Base-by-base conservation (phyloP, 2,888 invertebrate species). In the Tolmerus cingulatus region DNA sequence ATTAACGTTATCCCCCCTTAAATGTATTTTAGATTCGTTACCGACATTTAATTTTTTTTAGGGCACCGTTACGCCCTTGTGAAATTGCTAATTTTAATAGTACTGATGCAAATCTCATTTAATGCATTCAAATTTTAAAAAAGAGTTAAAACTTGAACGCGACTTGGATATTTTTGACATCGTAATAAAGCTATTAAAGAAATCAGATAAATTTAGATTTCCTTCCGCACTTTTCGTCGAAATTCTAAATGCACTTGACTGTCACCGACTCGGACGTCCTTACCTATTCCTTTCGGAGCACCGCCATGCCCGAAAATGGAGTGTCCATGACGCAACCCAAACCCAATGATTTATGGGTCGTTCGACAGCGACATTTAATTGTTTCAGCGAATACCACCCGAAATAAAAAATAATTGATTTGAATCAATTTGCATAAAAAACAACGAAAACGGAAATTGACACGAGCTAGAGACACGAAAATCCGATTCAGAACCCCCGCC, bases 401-500 rank as follows among this genome's bases (percentile, higher is more conserved):
- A 66, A 23, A 66, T 66, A 66, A n/a, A 55, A 66, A 66, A 27
- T 9, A 66, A 66, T 27, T 66, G 51, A 66, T 66, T 66, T 66
- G 66, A 66, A 66, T 66, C 19, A 19, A 79, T 79, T 79, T 79
- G 51, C 51, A 79, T 51, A 46, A 51, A 79, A 79, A 79, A 46
- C n/a, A 51, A 51, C 30, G 19, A 66, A 30, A 51, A 79, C 79
- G 79, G 79, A 79, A 79, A 79, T 79, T 79, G 79, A 79, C 79
- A 79, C 79, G 79, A 79, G 51, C 79, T 79, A 79, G 79, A 79
- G 51, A 78, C 66, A 66, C 19, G 66, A 27, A 66, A 19, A 27
- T 19, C 19, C 66, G 8, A 27, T 8, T 7, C 19, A 9, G 66
- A 8, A 1, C 66, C 23, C 9, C 27, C 23, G 19, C 66, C 27